Evolutionary conservation across 2,888 invertebrate genomes (phyloP).

Genomic region (Brassicogethes aeneus): DNA sequence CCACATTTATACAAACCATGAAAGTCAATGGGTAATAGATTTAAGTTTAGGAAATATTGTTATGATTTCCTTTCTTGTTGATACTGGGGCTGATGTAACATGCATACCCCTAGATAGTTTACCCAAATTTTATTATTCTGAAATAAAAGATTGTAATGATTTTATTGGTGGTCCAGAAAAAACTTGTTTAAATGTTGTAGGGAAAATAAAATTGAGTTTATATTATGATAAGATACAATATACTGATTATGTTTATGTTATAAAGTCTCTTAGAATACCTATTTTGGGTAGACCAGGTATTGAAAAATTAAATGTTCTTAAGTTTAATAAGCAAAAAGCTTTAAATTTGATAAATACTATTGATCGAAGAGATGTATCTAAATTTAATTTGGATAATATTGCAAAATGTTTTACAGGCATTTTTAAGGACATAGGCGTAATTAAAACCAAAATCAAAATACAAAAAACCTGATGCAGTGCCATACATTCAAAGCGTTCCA

Average conservation of each 20-base stretch:
- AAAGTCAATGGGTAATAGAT: no score
- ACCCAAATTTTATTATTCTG: slow-evolving; percentile 1
- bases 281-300: slow-evolving; percentile 10
- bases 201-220: not conserved
- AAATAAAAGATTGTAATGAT: slow-evolving; percentile 4
- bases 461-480: slow-evolving; percentile 8
- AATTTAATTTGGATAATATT: slow-evolving; percentile 1
- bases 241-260: slow-evolving; percentile 9
- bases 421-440: slow-evolving; percentile 9
- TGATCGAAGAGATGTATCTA: slow-evolving; percentile 4
- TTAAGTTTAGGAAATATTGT: no score
- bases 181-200: not conserved
- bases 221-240: not conserved
- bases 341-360: slow-evolving; percentile 3
- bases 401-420: slow-evolving; percentile 6
- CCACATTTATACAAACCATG: no score
- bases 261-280: slow-evolving; percentile 8
- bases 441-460: slow-evolving; percentile 12
- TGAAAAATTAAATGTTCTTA: slow-evolving; percentile 2
- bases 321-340: not conserved
- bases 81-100: not conserved
- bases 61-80: not conserved
- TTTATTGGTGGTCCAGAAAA: slow-evolving; percentile 9
- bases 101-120: not conserved
- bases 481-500: slow-evolving; percentile 10